Evolutionary conservation across 1,140 invertebrate species (phyloP).

Genomic region (Caenorhabditis latens): DNA sequence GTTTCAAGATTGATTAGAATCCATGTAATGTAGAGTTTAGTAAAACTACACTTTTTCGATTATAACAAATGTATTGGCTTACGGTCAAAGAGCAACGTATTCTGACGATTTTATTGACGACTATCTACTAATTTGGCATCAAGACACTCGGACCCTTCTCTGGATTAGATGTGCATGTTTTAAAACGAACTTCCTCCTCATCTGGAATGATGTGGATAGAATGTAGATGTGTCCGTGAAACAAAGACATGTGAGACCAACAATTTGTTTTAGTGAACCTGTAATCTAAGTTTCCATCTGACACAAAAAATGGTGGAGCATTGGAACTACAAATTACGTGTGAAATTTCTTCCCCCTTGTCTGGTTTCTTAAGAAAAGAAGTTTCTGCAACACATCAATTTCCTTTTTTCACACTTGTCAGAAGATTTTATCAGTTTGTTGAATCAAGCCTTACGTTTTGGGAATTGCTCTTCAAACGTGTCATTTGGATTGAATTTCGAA

Average conservation of each 20-base stretch:
- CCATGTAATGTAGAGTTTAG: too few species aligned
- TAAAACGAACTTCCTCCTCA: background rate
- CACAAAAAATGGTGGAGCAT: background rate
- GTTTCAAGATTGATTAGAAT: too few species aligned
- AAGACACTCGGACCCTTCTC: background rate
- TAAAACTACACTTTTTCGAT: too few species aligned
- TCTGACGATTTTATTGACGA: background rate
- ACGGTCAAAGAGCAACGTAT: constrained; percentile 1
- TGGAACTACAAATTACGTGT: background rate
- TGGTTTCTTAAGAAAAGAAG: background rate
- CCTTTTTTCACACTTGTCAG: background rate
- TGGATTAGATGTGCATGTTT: background rate
- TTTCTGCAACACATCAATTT: background rate
- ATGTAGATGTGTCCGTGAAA: background rate
- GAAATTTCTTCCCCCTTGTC: background rate
- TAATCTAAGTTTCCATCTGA: background rate
- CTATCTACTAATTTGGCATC: background rate
- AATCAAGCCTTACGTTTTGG: too few species aligned
- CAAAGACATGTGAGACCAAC: background rate
- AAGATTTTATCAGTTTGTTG: too few species aligned
- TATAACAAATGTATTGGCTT: background rate
- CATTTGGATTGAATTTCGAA: too few species aligned
- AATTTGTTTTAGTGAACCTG: background rate
- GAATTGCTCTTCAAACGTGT: too few species aligned
- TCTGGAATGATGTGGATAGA: background rate